phyloP scores from a whole-genome alignment of 2,888 invertebrate genomes.

The Mayetiola destructor region DNA sequence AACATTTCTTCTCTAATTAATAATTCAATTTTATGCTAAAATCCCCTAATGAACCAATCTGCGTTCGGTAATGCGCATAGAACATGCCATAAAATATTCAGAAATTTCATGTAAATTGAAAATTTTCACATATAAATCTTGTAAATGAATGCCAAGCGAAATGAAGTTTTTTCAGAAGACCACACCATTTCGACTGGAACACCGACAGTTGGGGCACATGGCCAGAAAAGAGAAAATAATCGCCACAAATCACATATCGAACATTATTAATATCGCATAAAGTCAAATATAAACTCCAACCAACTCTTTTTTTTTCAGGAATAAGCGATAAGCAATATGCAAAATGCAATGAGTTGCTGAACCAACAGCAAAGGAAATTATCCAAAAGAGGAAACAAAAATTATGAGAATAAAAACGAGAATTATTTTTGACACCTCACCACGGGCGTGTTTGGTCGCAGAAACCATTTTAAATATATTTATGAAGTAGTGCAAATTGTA shows the following conservation, averaged over 20 bases:
- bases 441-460: background rate
- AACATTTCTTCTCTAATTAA: too few species aligned
- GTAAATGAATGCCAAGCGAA: background rate
- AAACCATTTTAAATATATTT: constrained; percentile 3
- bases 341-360: background rate
- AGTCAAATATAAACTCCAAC: background rate
- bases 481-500: too few species aligned
- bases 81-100: background rate
- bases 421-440: constrained; percentile 12
- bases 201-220: too few species aligned
- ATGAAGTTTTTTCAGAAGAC: too few species aligned
- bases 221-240: too few species aligned
- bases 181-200: too few species aligned
- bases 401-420: background rate
- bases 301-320: background rate
- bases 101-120: background rate
- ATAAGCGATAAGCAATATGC: background rate
- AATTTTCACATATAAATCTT: constrained; percentile 10
- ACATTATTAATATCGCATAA: constrained; percentile 9
- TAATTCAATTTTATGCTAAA: too few species aligned
- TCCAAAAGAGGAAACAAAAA: background rate
- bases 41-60: background rate
- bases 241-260: background rate
- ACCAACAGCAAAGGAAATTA: background rate
- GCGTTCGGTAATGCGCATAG: background rate